These are phyloP conservation scores for Bombus waltoni DNA, from an alignment of 1,140 invertebrate genomes.

Conservation along the genomic window DNA sequence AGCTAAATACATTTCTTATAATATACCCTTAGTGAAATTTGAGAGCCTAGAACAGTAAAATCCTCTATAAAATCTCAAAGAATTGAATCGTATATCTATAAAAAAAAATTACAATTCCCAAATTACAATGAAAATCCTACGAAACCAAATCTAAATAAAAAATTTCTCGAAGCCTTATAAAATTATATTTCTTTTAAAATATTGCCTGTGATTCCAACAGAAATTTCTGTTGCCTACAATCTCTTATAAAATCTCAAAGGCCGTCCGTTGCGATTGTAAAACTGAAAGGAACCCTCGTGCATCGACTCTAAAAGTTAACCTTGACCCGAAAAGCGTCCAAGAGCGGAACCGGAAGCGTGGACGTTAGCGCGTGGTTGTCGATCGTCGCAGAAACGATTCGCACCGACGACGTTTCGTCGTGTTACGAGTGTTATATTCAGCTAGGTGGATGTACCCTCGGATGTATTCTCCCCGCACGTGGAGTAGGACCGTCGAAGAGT, in stretches of 20 bases:
- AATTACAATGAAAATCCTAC: too few species aligned
- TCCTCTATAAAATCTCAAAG: too few species aligned
- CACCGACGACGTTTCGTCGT: constrained; percentile 36
- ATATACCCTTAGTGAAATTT: too few species aligned
- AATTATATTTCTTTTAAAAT: too few species aligned
- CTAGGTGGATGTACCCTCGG: constrained; percentile 59
- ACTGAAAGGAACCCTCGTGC: not conserved
- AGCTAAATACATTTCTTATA: too few species aligned
- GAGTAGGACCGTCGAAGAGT: constrained; percentile 30
- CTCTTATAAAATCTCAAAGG: not conserved
- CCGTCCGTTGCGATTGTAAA: not conserved
- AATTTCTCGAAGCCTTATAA: too few species aligned
- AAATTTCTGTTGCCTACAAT: not conserved
- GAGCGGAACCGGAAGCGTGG: constrained; percentile 59
- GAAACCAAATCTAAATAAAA: too few species aligned
- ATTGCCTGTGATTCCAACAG: not conserved
- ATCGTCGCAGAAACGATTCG: constrained; percentile 37
- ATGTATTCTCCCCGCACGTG: constrained; percentile 28
- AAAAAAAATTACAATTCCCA: too few species aligned
- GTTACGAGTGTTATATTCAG: constrained; percentile 10
- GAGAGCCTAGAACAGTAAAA: too few species aligned
- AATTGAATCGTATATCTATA: too few species aligned
- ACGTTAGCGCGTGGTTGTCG: constrained; percentile 28
- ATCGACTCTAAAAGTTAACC: constrained; percentile 24
- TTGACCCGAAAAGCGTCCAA: constrained; percentile 58